Evolutionary conservation across 2,888 invertebrate genomes (phyloP).

Genomic region (Melanchra persicariae): DNA sequence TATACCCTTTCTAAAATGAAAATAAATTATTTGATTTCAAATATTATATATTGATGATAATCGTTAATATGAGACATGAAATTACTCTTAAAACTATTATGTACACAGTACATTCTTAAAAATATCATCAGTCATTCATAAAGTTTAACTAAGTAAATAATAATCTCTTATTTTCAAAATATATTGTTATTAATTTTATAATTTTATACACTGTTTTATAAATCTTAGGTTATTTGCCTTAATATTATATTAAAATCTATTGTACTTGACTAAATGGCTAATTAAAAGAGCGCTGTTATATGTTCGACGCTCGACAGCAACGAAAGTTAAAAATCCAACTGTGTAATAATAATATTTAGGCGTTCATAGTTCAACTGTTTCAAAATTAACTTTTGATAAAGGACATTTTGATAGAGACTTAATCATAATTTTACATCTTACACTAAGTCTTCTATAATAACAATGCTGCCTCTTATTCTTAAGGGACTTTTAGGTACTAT

Average conservation of each 20-base stretch:
- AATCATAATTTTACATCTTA: background rate
- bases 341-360: background rate
- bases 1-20: background rate
- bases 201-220: background rate
- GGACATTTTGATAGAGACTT: background rate
- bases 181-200: too few relatives aligned
- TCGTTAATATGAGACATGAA: background rate
- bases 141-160: background rate
- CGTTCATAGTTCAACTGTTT: too few relatives aligned
- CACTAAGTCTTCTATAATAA: background rate
- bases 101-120: background rate
- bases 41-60: slow-evolving; percentile 2
- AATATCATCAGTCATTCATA: slow-evolving; percentile 35
- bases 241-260: background rate
- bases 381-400: too few relatives aligned
- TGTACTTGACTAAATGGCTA: background rate
- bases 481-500: too few relatives aligned
- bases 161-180: background rate
- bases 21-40: background rate
- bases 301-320: background rate
- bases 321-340: background rate
- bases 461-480: background rate
- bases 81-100: slow-evolving; percentile 10
- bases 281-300: background rate
- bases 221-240: background rate